Evolutionary conservation across 2,888 invertebrate species (phyloP).

Genomic region (Nemapogon koenigi): DNA sequence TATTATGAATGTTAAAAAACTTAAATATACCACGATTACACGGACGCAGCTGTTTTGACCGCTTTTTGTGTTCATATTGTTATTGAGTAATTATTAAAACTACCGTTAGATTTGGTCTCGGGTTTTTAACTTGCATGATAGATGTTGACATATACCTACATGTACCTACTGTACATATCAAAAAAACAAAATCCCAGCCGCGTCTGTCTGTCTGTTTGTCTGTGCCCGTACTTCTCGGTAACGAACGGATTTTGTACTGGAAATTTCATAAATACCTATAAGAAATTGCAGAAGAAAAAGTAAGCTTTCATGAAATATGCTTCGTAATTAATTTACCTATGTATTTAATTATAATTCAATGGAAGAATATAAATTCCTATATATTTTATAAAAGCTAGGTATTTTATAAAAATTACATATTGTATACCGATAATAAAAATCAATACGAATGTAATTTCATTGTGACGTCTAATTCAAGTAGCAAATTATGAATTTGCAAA

Average conservation of each 20-base stretch:
- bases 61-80: constrained; percentile 44
- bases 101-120: neutral
- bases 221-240: no score
- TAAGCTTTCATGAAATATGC: no score
- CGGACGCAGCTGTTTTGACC: constrained; percentile 50
- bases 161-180: no score
- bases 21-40: constrained; percentile 37
- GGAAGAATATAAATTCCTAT: neutral
- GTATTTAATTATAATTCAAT: no score
- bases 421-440: neutral
- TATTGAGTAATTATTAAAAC: constrained; percentile 26
- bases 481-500: no score
- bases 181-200: no score
- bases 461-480: neutral
- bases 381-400: neutral
- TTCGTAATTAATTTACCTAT: no score
- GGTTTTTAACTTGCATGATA: constrained; percentile 3
- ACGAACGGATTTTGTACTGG: no score
- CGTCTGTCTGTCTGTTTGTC: no score
- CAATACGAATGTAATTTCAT: neutral
- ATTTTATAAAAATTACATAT: neutral
- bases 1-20: constrained; percentile 23
- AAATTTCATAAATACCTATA: no score
- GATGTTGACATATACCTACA: constrained; percentile 6
- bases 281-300: no score